Conservation (phyloP, 2,113 vertebrate genomes). For the Rhineura floridana region DNA sequence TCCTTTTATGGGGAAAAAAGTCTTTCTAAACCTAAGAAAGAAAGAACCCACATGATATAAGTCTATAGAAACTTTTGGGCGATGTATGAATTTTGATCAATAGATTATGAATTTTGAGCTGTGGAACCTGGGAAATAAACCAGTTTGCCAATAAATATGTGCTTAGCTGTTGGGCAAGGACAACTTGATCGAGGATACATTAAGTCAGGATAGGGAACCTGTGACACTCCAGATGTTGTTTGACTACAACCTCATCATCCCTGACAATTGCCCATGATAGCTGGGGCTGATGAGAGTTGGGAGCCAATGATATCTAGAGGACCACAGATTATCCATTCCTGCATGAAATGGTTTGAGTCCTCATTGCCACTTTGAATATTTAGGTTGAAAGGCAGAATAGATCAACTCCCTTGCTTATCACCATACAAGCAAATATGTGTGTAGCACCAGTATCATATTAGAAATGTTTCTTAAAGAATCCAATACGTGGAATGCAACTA, state of each 20-base stretch:
- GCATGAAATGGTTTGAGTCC: background rate
- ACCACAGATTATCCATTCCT: background rate
- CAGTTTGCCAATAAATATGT: background rate
- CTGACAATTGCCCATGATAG: background rate
- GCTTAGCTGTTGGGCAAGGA: no score
- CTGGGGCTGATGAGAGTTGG: background rate
- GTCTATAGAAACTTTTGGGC: background rate
- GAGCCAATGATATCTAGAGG: background rate
- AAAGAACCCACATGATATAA: background rate
- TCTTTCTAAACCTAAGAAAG: no score
- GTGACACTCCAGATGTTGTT: background rate
- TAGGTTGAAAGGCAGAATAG: background rate
- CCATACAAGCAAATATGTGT: background rate
- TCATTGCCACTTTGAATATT: background rate
- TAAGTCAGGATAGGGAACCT: background rate
- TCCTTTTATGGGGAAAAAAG: no score
- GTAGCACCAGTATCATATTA: background rate
- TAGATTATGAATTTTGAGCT: background rate
- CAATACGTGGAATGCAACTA: no score
- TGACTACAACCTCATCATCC: background rate
- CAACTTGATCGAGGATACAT: no score
- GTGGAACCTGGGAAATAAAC: background rate
- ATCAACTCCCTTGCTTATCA: background rate
- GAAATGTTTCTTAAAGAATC: background rate
- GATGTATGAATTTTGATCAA: background rate